Base-by-base conservation (phyloP, 2,113 vertebrate species). In the Cryptomyrus ogoouensis region DNA sequence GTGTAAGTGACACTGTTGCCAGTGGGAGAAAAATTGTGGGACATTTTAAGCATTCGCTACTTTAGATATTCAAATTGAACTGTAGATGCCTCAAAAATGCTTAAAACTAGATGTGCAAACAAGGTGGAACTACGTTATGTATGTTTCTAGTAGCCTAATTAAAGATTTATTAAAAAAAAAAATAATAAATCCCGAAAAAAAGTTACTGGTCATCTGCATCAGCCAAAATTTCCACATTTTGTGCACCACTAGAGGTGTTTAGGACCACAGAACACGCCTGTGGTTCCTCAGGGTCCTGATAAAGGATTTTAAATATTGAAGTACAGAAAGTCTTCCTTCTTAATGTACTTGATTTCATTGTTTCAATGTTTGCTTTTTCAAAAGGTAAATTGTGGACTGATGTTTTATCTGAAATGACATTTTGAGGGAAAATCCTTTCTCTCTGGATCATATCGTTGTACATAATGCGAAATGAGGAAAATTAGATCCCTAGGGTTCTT, bases 401-500 rank as follows among this genome's bases (percentile, higher is more conserved):
- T 19, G 5, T 52, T 86, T n/a, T 39, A 44, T 77, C 15, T 74
- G 19, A 89, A 39, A 89, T 89, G 19, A 42, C 27, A 44, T 27
- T 49, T 77, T 85, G 24, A 46, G 83, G 42, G 44, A 85, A 50
- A 85, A 49, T 49, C 46, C 24, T 58, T 24, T 84, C 42, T 85
- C 21, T n/a, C 3, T 27, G 10, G 46, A 85, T 47, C 83, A 88
- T 35, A 1, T 47, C 1, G 0, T 49, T 47, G 58, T 88, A 44
- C 66, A 27, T 8, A 77, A 50, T 39, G 88, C 27, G 17, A 77
- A 89, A 89, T 74, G 77, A 84, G 21, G 7, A 0, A 0, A 5
- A 13, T 44, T 39, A 90, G 89, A 91, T 91, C 92, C 91, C 91
- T 91, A 94, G 92, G 93, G 93, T 93, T 90, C 89, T 92, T 15